A percentile compares a stretch with the other conserved stretches of the same genome.
These are phyloP conservation scores for Caenorhabditis panamensis DNA, from an alignment of 2,888 invertebrate species.

Conservation along the genomic window DNA sequence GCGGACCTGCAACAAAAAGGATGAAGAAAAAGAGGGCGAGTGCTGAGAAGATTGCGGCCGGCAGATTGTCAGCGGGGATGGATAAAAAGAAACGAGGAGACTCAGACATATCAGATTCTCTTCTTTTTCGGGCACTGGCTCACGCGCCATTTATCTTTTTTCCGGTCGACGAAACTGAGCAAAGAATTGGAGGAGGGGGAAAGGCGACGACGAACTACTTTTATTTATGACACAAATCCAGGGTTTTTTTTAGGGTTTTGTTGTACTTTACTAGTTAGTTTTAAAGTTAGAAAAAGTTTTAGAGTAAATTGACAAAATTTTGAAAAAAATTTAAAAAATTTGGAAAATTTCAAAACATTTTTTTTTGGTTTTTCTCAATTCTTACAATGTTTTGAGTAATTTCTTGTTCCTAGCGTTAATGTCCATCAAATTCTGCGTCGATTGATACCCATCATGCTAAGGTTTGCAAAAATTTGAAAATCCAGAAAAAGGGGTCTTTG, in stretches of 20 bases:
- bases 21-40: conserved; percentile 4
- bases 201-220: conserved; percentile 37
- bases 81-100: conserved; percentile 6
- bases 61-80: conserved; percentile 20
- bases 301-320: no score
- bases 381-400: no score
- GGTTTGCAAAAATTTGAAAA: no score
- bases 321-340: conserved; percentile 1
- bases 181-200: not conserved
- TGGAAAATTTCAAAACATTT: no score
- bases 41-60: conserved; percentile 44
- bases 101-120: conserved; percentile 47
- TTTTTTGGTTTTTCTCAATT: no score
- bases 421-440: no score
- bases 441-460: no score
- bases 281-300: no score
- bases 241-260: no score
- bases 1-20: conserved; percentile 50
- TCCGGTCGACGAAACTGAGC: conserved; percentile 21
- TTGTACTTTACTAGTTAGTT: no score
- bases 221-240: conserved; percentile 44
- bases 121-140: conserved; percentile 1
- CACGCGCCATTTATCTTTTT: conserved; percentile 47
- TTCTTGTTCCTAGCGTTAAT: no score
- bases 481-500: not conserved